Evolutionary conservation across 1,140 invertebrate genomes (phyloP), one percentile per base, ranked within the genome.

Genomic region (Panagrolaimus sp.): DNA sequence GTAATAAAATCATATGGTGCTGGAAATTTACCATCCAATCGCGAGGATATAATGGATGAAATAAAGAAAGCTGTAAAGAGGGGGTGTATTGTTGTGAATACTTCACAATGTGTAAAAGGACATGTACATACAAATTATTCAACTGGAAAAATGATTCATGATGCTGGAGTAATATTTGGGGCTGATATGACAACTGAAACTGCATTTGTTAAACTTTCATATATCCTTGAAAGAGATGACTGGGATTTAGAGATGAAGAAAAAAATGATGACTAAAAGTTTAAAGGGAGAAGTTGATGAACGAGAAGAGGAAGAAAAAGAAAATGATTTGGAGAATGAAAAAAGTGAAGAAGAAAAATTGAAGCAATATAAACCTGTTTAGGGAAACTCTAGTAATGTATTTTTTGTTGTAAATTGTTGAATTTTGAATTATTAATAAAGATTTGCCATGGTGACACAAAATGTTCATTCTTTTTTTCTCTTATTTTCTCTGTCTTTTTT

Each of bases 181-280:
- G 90, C 87, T 67, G 94, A 98, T 82, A 96, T 97, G 92, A 98
- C 94, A 0, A 89, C 90, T 0, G 93, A 97, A 84, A 92, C 94
- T 0, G 92, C 93, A 0, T 84, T 96, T 0, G 89, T 91, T 1
- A 98, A 98, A 85, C 85, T 98, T 0, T 88, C 89, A 0, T 97
- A 96, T 76, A 91, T 97, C 0, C 84, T 98, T 5, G 90, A 91
- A 0, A 93, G 93, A 81, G 85, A 86, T 3, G 89, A 92, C 44
- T 91, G 90, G 87, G 86, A 88, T 65, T 83, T 88, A 7, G 84
- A 89, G 43, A 88, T 88, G 27, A 95, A 93, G 66, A 76, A 74
- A 63, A 74, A 74, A 88, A 89, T 92, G 88, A 89, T 94, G 87
- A 86, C 88, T 73, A 88, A 87, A 0, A 93, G 91, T 84, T 75